These are phyloP conservation scores for Micropoecilia bifurca DNA, from an alignment of 2,797 vertebrate species.

Conservation along the genomic window DNA sequence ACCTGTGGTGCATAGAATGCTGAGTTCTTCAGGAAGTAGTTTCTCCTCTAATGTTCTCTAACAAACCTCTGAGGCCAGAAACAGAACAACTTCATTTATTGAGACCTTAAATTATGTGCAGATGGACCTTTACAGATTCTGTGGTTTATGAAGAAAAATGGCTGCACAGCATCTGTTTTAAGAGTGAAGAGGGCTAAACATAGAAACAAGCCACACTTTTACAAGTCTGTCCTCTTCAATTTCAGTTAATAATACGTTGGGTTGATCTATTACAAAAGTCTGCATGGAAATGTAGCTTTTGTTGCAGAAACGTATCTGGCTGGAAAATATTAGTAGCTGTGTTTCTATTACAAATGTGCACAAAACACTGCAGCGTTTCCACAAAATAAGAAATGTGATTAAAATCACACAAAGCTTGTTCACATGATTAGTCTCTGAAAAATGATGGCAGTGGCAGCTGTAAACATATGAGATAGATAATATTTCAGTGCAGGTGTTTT, in stretches of 20 bases:
- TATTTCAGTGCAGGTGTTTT: too few relatives aligned
- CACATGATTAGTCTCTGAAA: too few relatives aligned
- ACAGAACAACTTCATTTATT: neutral
- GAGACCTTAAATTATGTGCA: neutral
- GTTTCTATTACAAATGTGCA: too few relatives aligned
- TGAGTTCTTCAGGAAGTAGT: neutral
- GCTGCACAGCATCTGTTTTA: neutral
- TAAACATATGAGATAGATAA: too few relatives aligned
- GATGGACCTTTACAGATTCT: neutral
- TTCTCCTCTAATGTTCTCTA: neutral
- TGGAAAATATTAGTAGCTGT: neutral
- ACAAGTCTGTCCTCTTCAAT: neutral
- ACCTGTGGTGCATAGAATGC: too few relatives aligned
- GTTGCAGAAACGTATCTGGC: neutral
- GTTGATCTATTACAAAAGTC: neutral
- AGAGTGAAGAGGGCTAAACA: neutral
- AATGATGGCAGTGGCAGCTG: too few relatives aligned
- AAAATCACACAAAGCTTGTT: too few relatives aligned
- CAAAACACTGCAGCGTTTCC: too few relatives aligned
- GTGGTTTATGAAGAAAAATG: neutral
- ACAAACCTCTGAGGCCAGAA: neutral
- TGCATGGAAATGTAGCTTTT: neutral
- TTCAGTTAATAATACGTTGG: neutral
- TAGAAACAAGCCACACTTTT: neutral
- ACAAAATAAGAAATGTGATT: too few relatives aligned